Percentiles rank a stretch among this genome's conserved stretches.
Conservation (phyloP, 2,113 vertebrate genomes). For the Zeus faber region DNA sequence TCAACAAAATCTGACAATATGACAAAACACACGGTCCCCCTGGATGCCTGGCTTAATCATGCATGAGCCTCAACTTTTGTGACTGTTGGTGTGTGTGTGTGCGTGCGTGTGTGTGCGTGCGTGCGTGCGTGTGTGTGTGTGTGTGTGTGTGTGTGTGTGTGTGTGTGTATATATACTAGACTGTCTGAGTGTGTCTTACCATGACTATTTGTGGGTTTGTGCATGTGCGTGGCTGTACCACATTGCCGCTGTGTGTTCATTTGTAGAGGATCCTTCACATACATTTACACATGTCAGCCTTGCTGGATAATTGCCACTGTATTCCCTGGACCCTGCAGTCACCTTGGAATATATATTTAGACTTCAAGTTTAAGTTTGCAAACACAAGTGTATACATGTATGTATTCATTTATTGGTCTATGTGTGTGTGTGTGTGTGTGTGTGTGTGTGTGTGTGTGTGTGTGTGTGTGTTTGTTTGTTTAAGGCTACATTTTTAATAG, state of each 20-base stretch:
- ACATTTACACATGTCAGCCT: slow-evolving; percentile 73
- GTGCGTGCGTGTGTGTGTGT: slow-evolving; percentile 29
- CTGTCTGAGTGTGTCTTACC: too few relatives aligned
- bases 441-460: slow-evolving; percentile 28
- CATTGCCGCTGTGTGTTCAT: slow-evolving; percentile 40
- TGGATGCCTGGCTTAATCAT: slow-evolving; percentile 67
- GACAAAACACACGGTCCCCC: slow-evolving; percentile 68
- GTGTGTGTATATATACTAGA: slow-evolving; percentile 13
- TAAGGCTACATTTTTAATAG: too few relatives aligned
- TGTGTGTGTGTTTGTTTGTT: slow-evolving; percentile 38
- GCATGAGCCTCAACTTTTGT: slow-evolving; percentile 52
- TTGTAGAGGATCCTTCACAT: slow-evolving; percentile 49
- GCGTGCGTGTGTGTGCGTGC: slow-evolving; percentile 31
- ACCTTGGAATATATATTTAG: slow-evolving; percentile 57
- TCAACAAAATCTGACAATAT: slow-evolving; percentile 76
- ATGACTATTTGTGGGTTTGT: too few relatives aligned
- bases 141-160: slow-evolving; percentile 25
- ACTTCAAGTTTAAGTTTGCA: slow-evolving; percentile 56
- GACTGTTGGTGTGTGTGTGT: slow-evolving; percentile 32
- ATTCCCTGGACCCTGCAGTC: slow-evolving; percentile 50
- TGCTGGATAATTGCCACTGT: slow-evolving; percentile 62
- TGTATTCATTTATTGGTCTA: slow-evolving; percentile 34
- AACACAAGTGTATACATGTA: slow-evolving; percentile 43
- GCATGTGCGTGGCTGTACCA: slow-evolving; percentile 28
- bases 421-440: slow-evolving; percentile 29